Conservation (phyloP, 23 tunicate species). For the Corella eumyota region DNA sequence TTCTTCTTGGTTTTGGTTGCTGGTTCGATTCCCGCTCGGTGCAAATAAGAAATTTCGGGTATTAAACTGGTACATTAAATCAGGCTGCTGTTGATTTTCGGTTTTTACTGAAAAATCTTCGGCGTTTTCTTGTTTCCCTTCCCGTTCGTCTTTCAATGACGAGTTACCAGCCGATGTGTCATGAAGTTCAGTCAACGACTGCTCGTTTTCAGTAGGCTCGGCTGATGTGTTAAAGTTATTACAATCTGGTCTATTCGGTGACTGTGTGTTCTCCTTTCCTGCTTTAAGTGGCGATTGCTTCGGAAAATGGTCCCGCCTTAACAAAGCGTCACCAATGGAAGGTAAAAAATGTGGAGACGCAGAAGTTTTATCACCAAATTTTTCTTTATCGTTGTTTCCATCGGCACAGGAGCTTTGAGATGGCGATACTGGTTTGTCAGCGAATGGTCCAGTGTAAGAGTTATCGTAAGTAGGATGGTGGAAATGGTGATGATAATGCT, state of each 20-base stretch:
- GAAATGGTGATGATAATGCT: slow-evolving; percentile 34
- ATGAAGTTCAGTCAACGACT: not conserved
- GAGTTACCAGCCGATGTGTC: not conserved
- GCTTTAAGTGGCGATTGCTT: not conserved
- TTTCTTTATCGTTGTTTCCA: not conserved
- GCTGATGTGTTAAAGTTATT: not conserved
- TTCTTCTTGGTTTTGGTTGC: slow-evolving; percentile 8
- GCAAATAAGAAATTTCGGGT: slow-evolving; percentile 15
- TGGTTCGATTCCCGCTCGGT: not conserved
- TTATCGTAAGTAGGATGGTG: slow-evolving; percentile 11
- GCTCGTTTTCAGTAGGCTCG: not conserved
- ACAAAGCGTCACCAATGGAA: slow-evolving; percentile 53
- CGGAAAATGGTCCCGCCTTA: slow-evolving; percentile 24
- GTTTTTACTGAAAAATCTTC: slow-evolving; percentile 33
- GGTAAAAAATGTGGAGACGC: slow-evolving; percentile 31
- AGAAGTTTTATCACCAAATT: slow-evolving; percentile 1
- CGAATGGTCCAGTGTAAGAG: not conserved
- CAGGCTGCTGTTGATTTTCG: slow-evolving; percentile 8
- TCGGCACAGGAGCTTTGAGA: not conserved
- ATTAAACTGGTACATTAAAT: slow-evolving; percentile 21
- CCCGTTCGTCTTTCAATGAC: slow-evolving; percentile 1
- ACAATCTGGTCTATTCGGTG: not conserved
- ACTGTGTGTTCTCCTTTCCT: not conserved
- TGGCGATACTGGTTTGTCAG: not conserved
- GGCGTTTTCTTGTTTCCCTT: slow-evolving; percentile 2